phyloP scores from a whole-genome alignment of 1,140 invertebrate species.

The Bombus balteatus region DNA sequence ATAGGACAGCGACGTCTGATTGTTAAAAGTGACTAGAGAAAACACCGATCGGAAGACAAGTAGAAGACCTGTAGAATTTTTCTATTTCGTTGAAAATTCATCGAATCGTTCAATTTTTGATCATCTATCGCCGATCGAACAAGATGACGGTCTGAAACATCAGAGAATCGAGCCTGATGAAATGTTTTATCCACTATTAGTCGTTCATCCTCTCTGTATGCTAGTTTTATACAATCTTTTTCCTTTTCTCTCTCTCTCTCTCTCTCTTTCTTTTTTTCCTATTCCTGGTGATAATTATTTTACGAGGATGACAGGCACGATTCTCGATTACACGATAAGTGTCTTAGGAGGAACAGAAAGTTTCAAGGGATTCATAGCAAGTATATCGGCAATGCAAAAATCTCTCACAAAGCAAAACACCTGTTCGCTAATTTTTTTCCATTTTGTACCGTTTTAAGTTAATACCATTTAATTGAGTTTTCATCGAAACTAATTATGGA shows the following conservation, averaged over 20 bases:
- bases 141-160: background rate
- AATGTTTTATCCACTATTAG: background rate
- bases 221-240: slow-evolving; percentile 1
- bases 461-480: too few relatives aligned
- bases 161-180: slow-evolving; percentile 33
- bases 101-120: slow-evolving; percentile 20
- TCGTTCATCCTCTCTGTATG: background rate
- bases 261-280: background rate
- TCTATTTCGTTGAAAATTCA: background rate
- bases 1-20: slow-evolving; percentile 41
- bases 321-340: background rate
- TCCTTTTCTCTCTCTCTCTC: too few relatives aligned
- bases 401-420: background rate
- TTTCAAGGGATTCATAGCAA: background rate
- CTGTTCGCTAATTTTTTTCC: background rate
- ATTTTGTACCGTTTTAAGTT: background rate
- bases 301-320: background rate
- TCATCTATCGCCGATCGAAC: slow-evolving; percentile 11
- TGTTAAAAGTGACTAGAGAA: slow-evolving; percentile 58
- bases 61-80: background rate
- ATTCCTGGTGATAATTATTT: background rate
- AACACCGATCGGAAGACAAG: slow-evolving; percentile 45
- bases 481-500: background rate
- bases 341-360: background rate
- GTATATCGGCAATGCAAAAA: background rate